Evolutionary conservation across 2,113 vertebrate genomes (phyloP).

Genomic region (Okapia johnstoni): DNA sequence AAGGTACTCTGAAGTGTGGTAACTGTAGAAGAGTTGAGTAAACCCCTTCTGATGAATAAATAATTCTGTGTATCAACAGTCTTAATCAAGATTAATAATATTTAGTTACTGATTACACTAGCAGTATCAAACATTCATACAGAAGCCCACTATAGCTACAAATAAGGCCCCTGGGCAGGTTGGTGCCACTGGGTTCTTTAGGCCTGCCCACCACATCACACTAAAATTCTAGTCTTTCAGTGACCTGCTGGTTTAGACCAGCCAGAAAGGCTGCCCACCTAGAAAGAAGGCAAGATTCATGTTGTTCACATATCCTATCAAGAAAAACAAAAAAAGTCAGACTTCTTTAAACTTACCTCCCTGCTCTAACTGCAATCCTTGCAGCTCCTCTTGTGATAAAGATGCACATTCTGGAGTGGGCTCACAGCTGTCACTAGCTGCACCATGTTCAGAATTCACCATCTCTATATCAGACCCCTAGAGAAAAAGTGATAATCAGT

Average conservation of each 20-base stretch:
- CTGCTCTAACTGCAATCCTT: slow-evolving; percentile 60
- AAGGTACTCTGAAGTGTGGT: not conserved
- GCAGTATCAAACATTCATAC: not conserved
- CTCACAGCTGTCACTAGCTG: slow-evolving; percentile 69
- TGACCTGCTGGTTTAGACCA: not conserved
- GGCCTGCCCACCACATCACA: not conserved
- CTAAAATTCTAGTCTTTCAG: not conserved
- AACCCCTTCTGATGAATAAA: not conserved
- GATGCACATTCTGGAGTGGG: slow-evolving; percentile 64
- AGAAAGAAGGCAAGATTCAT: not conserved
- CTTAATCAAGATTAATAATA: not conserved
- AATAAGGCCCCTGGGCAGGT: not conserved
- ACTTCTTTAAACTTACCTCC: slow-evolving; percentile 72
- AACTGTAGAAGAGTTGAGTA: not conserved
- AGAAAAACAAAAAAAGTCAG: not conserved
- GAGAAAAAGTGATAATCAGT: not conserved
- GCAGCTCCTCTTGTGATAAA: slow-evolving; percentile 72
- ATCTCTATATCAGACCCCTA: slow-evolving; percentile 95
- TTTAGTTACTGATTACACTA: not conserved
- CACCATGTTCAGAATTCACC: slow-evolving; percentile 81
- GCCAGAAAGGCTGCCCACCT: not conserved
- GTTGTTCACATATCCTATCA: not conserved
- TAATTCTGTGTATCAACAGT: not conserved
- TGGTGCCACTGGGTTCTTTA: not conserved
- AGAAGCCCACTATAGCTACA: not conserved